Evolutionary conservation across 2,888 invertebrate species (phyloP).

Genomic region (Xiphydria camelus): DNA sequence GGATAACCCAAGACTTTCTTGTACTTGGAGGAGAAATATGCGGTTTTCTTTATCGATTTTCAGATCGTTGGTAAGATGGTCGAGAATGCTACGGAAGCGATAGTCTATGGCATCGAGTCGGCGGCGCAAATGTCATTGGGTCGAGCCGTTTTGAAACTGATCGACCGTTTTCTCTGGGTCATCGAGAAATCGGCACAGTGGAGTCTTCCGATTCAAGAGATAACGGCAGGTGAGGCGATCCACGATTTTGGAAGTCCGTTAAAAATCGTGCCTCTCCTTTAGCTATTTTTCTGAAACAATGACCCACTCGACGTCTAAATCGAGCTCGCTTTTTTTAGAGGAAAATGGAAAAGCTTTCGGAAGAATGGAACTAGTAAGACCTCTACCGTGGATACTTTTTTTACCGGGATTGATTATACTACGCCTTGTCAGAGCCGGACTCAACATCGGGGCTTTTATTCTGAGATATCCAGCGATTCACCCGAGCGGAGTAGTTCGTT

Average conservation of each 20-base stretch:
- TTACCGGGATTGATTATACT: conserved; percentile 59
- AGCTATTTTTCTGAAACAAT: too few species aligned
- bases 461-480: conserved; percentile 61
- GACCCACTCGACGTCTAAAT: too few species aligned
- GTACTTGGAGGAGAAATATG: too few species aligned
- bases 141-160: conserved; percentile 57
- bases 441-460: conserved; percentile 59
- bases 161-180: conserved; percentile 61
- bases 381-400: conserved; percentile 65
- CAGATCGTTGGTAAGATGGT: not conserved
- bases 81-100: conserved; percentile 8
- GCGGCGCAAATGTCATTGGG: conserved; percentile 50
- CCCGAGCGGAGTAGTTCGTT: conserved; percentile 60
- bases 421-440: conserved; percentile 56
- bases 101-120: conserved; percentile 28
- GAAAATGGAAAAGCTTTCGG: conserved; percentile 56
- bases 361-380: conserved; percentile 61
- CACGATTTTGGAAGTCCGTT: not conserved
- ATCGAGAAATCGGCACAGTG: conserved; percentile 64
- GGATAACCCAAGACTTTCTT: too few species aligned
- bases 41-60: not conserved
- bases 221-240: conserved; percentile 18
- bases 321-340: conserved; percentile 48
- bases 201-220: conserved; percentile 59
- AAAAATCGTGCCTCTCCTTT: not conserved